Evolutionary conservation across 2,113 vertebrate species (phyloP).

Genomic region (Porphyrio hochstetteri): DNA sequence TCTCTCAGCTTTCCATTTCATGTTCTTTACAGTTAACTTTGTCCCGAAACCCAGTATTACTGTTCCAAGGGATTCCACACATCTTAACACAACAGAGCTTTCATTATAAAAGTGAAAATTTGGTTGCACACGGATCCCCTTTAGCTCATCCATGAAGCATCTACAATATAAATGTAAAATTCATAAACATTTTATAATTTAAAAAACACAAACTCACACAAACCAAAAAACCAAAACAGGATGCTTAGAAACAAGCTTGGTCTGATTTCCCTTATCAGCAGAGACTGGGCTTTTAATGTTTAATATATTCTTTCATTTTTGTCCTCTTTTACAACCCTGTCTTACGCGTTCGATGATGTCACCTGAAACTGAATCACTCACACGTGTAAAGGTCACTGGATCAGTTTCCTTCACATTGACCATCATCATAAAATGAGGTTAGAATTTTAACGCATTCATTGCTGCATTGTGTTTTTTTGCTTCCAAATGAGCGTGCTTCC

Average conservation of each 20-base stretch:
- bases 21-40: not conserved
- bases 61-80: not conserved
- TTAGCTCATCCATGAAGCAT: not conserved
- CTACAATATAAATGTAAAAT: not conserved
- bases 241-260: not conserved
- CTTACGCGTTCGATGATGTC: not conserved
- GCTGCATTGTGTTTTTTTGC: not conserved
- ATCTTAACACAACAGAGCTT: not conserved
- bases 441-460: not conserved
- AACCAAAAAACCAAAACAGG: not conserved
- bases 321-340: rapidly evolving
- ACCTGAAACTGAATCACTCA: not conserved
- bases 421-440: rapidly evolving
- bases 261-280: not conserved
- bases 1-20: not conserved
- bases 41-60: not conserved
- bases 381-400: rapidly evolving
- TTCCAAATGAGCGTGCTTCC: rapidly evolving
- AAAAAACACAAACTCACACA: too few species aligned
- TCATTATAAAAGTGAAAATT: not conserved
- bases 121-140: not conserved
- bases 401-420: not conserved
- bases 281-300: not conserved
- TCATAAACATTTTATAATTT: not conserved
- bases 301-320: not conserved